A percentile compares a stretch with the other conserved stretches of the same genome.
phyloP scores from a whole-genome alignment of 23 tunicate species.

The Halocynthia aurantium region DNA sequence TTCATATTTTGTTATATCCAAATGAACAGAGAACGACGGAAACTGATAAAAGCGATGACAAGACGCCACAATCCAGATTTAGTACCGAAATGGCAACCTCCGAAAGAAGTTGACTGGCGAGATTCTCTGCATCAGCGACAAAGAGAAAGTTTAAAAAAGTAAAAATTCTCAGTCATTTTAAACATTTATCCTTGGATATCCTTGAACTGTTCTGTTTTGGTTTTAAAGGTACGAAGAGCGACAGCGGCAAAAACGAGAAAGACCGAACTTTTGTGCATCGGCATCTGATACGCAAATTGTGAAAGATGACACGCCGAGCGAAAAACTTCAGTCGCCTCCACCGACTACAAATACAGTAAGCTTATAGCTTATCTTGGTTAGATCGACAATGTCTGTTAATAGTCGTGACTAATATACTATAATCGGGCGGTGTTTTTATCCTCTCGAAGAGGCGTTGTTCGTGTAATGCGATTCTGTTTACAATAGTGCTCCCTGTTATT shows the following conservation, averaged over 20 bases:
- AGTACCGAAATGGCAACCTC: constrained; percentile 55
- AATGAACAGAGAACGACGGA: constrained; percentile 35
- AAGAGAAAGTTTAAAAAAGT: constrained; percentile 39
- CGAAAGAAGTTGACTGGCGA: constrained; percentile 26
- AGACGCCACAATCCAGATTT: constrained; percentile 45
- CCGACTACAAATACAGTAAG: neutral
- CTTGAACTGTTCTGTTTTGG: neutral
- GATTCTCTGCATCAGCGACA: constrained; percentile 34
- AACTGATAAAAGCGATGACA: constrained; percentile 60
- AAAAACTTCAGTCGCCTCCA: neutral
- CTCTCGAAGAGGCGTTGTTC: neutral
- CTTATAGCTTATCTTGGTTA: no score
- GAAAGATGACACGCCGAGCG: neutral
- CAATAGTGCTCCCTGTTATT: no score
- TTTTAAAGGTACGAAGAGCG: constrained; percentile 36
- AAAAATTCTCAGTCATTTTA: neutral
- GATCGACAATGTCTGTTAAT: no score
- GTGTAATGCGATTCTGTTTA: no score
- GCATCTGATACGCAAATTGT: neutral
- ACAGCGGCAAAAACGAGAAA: constrained; percentile 13
- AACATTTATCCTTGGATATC: neutral
- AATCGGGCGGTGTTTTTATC: neutral
- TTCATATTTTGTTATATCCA: no score
- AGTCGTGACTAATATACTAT: no score
- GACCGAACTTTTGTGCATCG: neutral